A percentile compares a stretch with the other conserved stretches of the same genome.
Evolutionary conservation across 2,113 vertebrate genomes (phyloP).

Genomic region (Seriola aureovittata): DNA sequence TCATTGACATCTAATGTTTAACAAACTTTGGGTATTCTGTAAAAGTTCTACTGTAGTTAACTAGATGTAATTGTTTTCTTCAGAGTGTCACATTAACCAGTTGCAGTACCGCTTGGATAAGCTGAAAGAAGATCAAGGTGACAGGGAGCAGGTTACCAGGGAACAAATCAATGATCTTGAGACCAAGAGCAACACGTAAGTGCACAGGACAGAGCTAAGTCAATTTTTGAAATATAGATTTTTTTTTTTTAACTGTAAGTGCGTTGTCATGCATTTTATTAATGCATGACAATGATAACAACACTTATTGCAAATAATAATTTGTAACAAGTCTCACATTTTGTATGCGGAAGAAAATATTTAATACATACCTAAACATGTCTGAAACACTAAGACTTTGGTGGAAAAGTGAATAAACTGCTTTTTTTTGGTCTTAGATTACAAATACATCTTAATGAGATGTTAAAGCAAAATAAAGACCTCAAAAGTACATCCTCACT

Average conservation of each 20-base stretch:
- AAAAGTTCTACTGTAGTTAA: not conserved
- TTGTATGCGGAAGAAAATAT: not conserved
- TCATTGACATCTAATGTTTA: not conserved
- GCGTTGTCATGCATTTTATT: too few relatives aligned
- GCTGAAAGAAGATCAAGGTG: constrained; percentile 83
- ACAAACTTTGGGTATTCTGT: not conserved
- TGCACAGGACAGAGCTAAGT: not conserved
- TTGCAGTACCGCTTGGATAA: constrained; percentile 90
- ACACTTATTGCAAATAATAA: not conserved
- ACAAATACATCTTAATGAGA: constrained; percentile 86
- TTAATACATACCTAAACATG: not conserved
- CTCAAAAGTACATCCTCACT: constrained; percentile 87
- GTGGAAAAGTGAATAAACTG: not conserved
- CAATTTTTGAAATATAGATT: not conserved
- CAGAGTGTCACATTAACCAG: constrained; percentile 87
- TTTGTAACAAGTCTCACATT: not conserved
- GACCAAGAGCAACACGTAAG: constrained; percentile 87
- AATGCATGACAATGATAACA: not conserved
- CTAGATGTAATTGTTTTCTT: not conserved
- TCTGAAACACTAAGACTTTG: not conserved
- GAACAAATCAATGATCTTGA: constrained; percentile 87
- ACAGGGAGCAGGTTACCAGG: constrained; percentile 79
- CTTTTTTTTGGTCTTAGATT: constrained; percentile 80
- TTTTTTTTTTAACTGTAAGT: not conserved
- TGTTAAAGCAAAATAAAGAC: constrained; percentile 89